Evolutionary conservation across 2,888 invertebrate species (phyloP), one percentile per base, ranked within the genome.

Genomic region (Paralinhomoeus sp.): DNA sequence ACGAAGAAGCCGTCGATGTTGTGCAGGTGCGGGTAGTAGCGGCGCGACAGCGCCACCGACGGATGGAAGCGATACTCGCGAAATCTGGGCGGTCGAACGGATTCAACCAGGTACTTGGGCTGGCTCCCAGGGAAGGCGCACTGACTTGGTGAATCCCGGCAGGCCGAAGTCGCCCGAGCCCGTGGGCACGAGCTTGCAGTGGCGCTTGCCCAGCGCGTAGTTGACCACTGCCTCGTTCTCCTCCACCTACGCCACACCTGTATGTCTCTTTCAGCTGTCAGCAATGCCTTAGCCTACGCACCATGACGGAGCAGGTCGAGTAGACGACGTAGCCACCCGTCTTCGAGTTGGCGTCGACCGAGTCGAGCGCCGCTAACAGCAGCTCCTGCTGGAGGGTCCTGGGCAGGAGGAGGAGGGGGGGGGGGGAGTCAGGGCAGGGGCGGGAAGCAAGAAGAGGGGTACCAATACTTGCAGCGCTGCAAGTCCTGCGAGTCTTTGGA

Each of bases 1-100:
- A 99, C 89, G 68, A 78, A 99, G 66, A 99, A 99, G 3, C 97
- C 97, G 67, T 99, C 97, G 80, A 97, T 83, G 62, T 99, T 99
- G 63, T 97, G 87, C 2, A 80, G 78, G 62, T 99, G 97, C 0
- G 97, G 97, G 67, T 97, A 99, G 67, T 83, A 89, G 42, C 97
- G 72, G 61, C 76, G 74, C 0, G 85, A 80, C 46, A 83, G 65
- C 59, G 81, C 82, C 64, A 97, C 65, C 15, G 80, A 78, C 0
- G 83, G 84, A 65, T 91, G 85, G 68, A 83, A 91, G 53, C 84
- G 57, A 49, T 65, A 61, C 45, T 64, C 62, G 45, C 68, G 63
- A 55, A 65, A 70, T 44, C 69, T 68, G 51, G 15, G 49, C 49
- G 72, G 24, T 41, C 3, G n/a, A 35, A 43, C 43, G 24, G 23